These are phyloP conservation scores for Ganaspis brasiliensis DNA, from an alignment of 2,888 invertebrate genomes.

Conservation along the genomic window DNA sequence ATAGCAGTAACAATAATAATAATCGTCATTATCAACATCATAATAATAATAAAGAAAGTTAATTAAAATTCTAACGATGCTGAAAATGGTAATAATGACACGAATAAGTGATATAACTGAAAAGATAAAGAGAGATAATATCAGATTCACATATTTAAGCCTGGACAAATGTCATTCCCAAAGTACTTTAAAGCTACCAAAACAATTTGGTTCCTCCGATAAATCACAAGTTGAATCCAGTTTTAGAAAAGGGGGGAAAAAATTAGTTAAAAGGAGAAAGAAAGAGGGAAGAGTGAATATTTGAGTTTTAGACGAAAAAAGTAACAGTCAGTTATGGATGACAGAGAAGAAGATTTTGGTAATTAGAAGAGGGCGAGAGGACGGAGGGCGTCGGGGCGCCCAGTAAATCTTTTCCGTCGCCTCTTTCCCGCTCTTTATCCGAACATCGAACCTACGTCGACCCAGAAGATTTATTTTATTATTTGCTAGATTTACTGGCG, in stretches of 20 bases:
- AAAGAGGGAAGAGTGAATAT: constrained; percentile 46
- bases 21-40: not conserved
- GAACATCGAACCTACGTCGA: constrained; percentile 60
- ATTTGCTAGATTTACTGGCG: constrained; percentile 70
- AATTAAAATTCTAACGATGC: not conserved
- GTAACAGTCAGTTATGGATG: constrained; percentile 37
- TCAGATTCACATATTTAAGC: constrained; percentile 24
- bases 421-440: constrained; percentile 60
- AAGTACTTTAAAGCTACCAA: constrained; percentile 23
- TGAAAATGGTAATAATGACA: constrained; percentile 8
- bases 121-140: constrained; percentile 19
- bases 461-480: constrained; percentile 71
- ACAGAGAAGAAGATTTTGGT: constrained; percentile 63
- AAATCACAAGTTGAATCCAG: constrained; percentile 41
- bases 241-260: constrained; percentile 15
- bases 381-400: constrained; percentile 69
- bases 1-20: no score
- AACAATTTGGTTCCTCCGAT: constrained; percentile 7
- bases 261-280: constrained; percentile 35
- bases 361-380: constrained; percentile 67
- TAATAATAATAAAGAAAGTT: not conserved
- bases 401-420: constrained; percentile 70
- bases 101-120: constrained; percentile 6
- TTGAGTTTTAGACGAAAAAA: constrained; percentile 21
- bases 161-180: not conserved